These are phyloP conservation scores for Perognathus longimembris DNA, from an alignment of 2,113 vertebrate species.

Conservation along the genomic window DNA sequence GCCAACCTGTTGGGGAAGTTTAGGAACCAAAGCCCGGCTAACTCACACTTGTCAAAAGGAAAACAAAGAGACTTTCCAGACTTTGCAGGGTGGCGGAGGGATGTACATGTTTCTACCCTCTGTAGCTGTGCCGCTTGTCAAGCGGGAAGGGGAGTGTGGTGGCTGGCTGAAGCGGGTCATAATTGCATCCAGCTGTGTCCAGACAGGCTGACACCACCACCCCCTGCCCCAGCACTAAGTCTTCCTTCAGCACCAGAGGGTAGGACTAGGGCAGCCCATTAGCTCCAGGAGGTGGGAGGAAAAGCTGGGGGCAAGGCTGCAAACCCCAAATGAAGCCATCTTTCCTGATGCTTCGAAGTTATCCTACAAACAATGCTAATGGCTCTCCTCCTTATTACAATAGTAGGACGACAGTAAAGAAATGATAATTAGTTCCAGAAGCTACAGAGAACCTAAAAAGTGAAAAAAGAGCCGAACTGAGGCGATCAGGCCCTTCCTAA, in stretches of 20 bases:
- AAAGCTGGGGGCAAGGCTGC: neutral
- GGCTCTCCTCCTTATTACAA: neutral
- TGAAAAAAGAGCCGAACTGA: neutral
- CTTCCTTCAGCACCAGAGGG: neutral
- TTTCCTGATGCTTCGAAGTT: neutral
- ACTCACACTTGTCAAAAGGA: neutral
- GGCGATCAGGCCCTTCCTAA: neutral
- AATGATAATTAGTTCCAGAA: conserved; percentile 42
- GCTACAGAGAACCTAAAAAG: neutral
- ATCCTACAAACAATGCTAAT: neutral
- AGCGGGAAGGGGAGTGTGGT: neutral
- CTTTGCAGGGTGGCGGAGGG: neutral
- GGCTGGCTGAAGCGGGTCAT: neutral
- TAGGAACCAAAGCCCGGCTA: neutral
- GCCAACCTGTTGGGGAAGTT: neutral
- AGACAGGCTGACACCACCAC: neutral
- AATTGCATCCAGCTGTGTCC: conserved; percentile 64
- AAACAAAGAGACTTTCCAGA: conserved; percentile 17
- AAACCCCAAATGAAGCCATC: neutral
- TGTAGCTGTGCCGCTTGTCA: neutral
- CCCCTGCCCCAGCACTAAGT: fast-evolving
- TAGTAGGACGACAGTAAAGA: neutral
- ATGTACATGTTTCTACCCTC: neutral
- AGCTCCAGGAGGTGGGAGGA: neutral
- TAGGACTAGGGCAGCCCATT: neutral